Base-by-base conservation (phyloP, 2,113 vertebrate genomes). In the Choloepus hoffmanni region DNA sequence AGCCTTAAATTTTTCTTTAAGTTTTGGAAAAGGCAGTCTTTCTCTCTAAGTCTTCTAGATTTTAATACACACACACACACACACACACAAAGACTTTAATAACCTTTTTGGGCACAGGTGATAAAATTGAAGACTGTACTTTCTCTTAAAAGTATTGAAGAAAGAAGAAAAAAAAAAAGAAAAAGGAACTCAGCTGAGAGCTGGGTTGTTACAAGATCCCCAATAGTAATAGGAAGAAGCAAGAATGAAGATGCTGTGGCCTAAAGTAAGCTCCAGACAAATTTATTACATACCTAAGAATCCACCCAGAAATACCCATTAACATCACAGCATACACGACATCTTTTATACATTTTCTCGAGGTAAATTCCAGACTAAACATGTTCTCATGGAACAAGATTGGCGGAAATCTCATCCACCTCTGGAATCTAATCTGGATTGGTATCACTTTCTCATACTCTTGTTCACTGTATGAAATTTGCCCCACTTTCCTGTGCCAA, bases 1-100 rank as follows among this genome's bases (percentile, higher is more conserved):
- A 94, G 16, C 21, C 19, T 87, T 85, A 74, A 23, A 19, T 88
- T 97, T 95, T 78, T 53, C 48, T 82, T 82, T 63, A 92, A 48
- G 15, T 81, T 79, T 95, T 94, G 58, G 36, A 89, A 96, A 94
- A 90, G 36, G 5, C 7, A 84, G 1, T 65, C 60, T 95, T 89
- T 91, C n/a, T 83, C 36, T 40, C 72, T 91, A 60, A 82, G 9
- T 91, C 10, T 92, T 84, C 19, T 6, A 16, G 36, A 82, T 33
- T 53, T 81, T 95, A 50, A 86, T 16, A 87, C 19, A 89, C 12
- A 83, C n/a, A 85, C 48, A 91, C n/a, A 85, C 48, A 91, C 23
- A 63, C 63, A 91, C n/a, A 65, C 30, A 83, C 30, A 24, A 18
- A 74, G 7, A 5, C 2, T 78, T 70, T 58, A 73, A 36, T 73